Evolutionary conservation across 1,140 invertebrate species (phyloP), one percentile per base, ranked within the genome.

Genomic region (Leptinotarsa lineolata): DNA sequence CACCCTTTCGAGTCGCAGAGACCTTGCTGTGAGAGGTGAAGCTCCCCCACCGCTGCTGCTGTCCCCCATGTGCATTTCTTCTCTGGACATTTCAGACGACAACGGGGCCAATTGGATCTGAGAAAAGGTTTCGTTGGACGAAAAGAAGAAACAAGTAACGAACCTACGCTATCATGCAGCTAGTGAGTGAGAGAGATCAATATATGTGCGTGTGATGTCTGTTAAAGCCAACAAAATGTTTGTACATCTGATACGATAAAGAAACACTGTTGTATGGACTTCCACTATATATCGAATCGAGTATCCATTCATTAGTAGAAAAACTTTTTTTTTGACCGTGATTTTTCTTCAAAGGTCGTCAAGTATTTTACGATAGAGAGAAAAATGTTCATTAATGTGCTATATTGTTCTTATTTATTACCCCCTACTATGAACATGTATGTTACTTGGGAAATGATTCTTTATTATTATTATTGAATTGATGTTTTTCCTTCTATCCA

Each of bases 1-100:
- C 30, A 95, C 93, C 72, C 93, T 86, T 85, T 97, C 94, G 48
- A 97, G 87, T 45, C 93, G 89, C 75, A 97, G 86, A 22, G 95
- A 95, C 68, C 94, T 89, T 45, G 93, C 93, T 3, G 95, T 96
- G 44, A 96, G 88, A 21, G 95, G 95, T 21, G 92, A 93, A 58
- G 92, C 91, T 68, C 91, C 91, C 30, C 92, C 92, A 77, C 88
- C 90, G 30, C 88, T 89, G 81, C 89, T 91, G 66, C 90, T 92
- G 77, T 93, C 92, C 70, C 90, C 87, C 67, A 89, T 86, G 76
- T 91, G 89, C 69, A 91, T 85, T 80, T 93, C 92, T 78, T 93
- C 93, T 59, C 89, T 90, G 8, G 89, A 91, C 75, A 88, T 83
- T 75, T 89, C 88, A 61, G 86, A 85, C 68, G 87, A 86, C 61